phyloP scores from a whole-genome alignment of 2,797 vertebrate genomes.

The Manis crassicaudata region DNA sequence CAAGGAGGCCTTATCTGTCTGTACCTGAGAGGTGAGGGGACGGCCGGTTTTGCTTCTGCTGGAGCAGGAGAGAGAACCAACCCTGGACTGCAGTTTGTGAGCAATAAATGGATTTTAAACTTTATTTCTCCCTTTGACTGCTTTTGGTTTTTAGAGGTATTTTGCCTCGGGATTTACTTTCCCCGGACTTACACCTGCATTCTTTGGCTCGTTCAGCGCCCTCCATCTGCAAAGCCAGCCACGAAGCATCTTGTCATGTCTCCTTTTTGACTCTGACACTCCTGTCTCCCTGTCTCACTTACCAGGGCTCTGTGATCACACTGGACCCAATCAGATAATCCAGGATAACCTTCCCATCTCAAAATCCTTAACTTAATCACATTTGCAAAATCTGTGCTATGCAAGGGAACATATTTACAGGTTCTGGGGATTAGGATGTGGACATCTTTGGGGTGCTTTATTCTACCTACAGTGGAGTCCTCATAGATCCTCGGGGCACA shows the following conservation, averaged over 20 bases:
- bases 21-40: no score
- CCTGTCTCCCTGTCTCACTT: background rate
- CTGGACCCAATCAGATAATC: background rate
- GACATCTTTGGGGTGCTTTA: background rate
- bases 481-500: background rate
- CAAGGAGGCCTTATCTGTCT: no score
- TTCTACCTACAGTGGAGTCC: background rate
- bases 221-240: background rate
- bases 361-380: background rate
- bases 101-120: no score
- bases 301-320: background rate
- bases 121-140: no score
- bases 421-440: background rate
- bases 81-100: no score
- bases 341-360: background rate
- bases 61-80: no score
- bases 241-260: accelerated
- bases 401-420: background rate
- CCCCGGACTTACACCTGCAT: no score
- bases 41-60: no score
- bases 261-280: background rate
- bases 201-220: accelerated
- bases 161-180: no score
- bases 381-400: background rate
- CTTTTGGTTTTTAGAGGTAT: no score